A percentile compares a stretch with the other conserved stretches of the same genome.
Conservation (phyloP, 1,140 invertebrate species). For the Drosophila rufa region DNA sequence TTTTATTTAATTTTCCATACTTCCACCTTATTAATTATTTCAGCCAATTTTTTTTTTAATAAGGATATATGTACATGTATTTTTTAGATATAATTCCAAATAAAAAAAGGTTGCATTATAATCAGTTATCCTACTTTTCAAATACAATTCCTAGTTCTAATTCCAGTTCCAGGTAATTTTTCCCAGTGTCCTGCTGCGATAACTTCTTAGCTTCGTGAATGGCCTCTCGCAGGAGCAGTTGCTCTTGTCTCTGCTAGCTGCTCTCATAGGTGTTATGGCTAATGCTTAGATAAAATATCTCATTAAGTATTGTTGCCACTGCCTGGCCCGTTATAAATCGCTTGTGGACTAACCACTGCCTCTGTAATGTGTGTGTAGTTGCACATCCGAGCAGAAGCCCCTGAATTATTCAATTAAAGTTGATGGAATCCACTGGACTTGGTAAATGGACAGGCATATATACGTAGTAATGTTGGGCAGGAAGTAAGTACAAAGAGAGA, state of each 20-base stretch:
- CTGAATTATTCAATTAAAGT: conserved; percentile 52
- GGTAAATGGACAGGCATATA: conserved; percentile 6
- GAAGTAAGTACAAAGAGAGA: not conserved
- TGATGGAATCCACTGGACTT: conserved; percentile 47
- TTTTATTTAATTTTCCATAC: not conserved
- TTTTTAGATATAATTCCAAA: too few relatives aligned
- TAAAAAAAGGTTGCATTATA: too few relatives aligned
- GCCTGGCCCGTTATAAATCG: conserved; percentile 61
- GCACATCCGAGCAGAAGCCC: conserved; percentile 17
- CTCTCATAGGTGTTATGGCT: conserved; percentile 70
- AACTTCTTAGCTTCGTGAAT: conserved; percentile 64
- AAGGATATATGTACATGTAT: too few relatives aligned
- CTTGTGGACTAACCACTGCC: conserved; percentile 41
- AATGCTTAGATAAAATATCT: conserved; percentile 77
- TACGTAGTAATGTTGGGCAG: not conserved
- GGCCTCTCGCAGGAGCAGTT: conserved; percentile 22
- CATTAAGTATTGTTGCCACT: conserved; percentile 63
- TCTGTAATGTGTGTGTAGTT: conserved; percentile 40
- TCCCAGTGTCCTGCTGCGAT: conserved; percentile 37
- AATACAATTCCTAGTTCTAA: too few relatives aligned
- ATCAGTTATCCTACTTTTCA: too few relatives aligned
- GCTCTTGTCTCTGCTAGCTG: conserved; percentile 24
- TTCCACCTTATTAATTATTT: not conserved
- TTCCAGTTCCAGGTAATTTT: not conserved
- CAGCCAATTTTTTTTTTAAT: too few relatives aligned